phyloP scores from a whole-genome alignment of 2,113 vertebrate genomes.

The Albula goreensis region DNA sequence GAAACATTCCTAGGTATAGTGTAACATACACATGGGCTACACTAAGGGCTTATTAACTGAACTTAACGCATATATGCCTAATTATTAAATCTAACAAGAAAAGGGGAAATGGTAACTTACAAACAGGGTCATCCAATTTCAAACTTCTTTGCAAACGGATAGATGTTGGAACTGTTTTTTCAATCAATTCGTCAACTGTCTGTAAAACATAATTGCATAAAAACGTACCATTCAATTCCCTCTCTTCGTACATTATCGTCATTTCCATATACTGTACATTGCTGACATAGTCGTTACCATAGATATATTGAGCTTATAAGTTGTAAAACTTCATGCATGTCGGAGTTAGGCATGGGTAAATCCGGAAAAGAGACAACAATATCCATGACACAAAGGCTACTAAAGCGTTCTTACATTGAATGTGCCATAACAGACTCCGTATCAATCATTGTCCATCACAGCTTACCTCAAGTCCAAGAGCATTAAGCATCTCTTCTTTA shows the following conservation, averaged over 20 bases:
- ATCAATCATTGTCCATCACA: not conserved
- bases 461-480: slow-evolving; percentile 80
- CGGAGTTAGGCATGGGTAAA: too few relatives aligned
- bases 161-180: slow-evolving; percentile 82
- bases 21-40: not conserved
- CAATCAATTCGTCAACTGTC: slow-evolving; percentile 78
- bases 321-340: too few relatives aligned
- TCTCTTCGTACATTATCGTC: too few relatives aligned
- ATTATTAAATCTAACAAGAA: not conserved
- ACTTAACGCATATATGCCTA: not conserved
- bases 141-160: slow-evolving; percentile 83
- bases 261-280: too few relatives aligned
- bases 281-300: too few relatives aligned
- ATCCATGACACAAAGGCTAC: too few relatives aligned
- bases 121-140: slow-evolving; percentile 90
- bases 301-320: too few relatives aligned
- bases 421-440: not conserved
- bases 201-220: not conserved
- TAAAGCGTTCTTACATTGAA: not conserved
- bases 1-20: too few relatives aligned
- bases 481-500: slow-evolving; percentile 86
- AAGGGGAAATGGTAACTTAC: slow-evolving; percentile 75
- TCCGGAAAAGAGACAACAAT: too few relatives aligned
- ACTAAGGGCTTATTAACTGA: not conserved
- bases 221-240: not conserved